Base-by-base conservation (phyloP, 2,113 vertebrate genomes). In the Philantomba maxwellii region DNA sequence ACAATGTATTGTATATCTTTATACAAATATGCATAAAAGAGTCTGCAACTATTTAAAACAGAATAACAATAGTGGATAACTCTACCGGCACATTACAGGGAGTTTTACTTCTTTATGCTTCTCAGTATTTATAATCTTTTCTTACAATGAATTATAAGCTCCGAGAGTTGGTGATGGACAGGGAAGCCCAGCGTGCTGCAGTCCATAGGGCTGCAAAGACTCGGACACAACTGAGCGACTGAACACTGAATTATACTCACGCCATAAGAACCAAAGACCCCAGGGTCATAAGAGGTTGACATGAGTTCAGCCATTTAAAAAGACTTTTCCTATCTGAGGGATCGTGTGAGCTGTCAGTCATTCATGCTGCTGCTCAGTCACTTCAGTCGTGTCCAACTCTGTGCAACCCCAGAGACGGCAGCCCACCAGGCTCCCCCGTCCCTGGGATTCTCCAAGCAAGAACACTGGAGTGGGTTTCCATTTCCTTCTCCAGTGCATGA, bases 251-350 rank as follows among this genome's bases (percentile, higher is more conserved):
- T 43, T 39, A 21, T 19, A 57, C 47, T 77, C 33, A 33, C 2
- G 17, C 47, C 58, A 28, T 51, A 80, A 95, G 70, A 64, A 57
- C 49, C 33, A 73, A 92, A 81, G 30, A 70, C 12, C 55, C 77
- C 28, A n/a, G 83, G 28, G 82, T 82, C 87, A 28, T 55, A 60
- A 85, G 86, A 91, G 26, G 60, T 7, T 95, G n/a, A 49, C 17
- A 49, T 28, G 81, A 77, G 26, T 26, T 78, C 39, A 57, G 26
- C 15, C 58, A 39, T 33, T 66, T 39, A n/a, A 33, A 80, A 73
- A 26, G 73, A 64, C 9, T 26, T 47, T n/a, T 15, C 30, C 36
- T 21, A 4, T 4, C 47, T n/a, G 60, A 26, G 25, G 21, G 7
- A 49, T 16, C 12, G 14, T 0, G 1, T 30, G 64, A 55, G 62